Evolutionary conservation across 1,140 invertebrate species (phyloP), one percentile per base, ranked within the genome.

Genomic region (Belonocnema kinseyi): DNA sequence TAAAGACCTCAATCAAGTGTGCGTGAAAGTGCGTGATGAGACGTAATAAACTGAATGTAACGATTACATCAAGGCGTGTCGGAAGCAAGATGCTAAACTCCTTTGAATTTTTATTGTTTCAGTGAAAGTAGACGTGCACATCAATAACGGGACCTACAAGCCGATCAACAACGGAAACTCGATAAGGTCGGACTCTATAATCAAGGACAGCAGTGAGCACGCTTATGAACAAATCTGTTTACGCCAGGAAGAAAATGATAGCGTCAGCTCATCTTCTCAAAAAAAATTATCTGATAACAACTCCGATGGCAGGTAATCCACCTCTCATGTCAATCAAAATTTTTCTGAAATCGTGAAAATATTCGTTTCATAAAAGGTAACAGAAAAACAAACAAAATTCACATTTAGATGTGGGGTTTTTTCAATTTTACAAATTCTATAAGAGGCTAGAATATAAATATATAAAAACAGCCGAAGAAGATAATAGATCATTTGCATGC

Each of bases 91-190:
- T 66, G 26, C 21, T 66, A 40, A 33, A 66, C 40, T 46, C 26
- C 26, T 75, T 78, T 77, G 52, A 54, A 74, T 66, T 74, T 71
- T 85, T 82, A 76, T 17, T 26, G 50, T 88, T 88, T 40, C 85
- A 92, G 91, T 92, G 85, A 91, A 92, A 90, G 91, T 91, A 81
- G 91, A 92, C 82, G 90, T 92, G 76, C 91, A 92, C 85, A 86
- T 90, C 80, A 90, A 90, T 85, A 90, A 90, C 82, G 87, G 86
- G 56, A 85, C 80, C 79, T 85, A 82, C 78, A 88, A 87, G 76
- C 80, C 87, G 72, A 79, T 88, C 54, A 83, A 82, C 73, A 91
- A 90, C 80, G 90, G 88, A 84, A 88, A 85, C 72, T 80, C 85
- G 77, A 83, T 85, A 73, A 88, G 85, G 73, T 86, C 88, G 33